Conservation (phyloP, 2,888 invertebrate genomes). For the Ariolimax columbianus region DNA sequence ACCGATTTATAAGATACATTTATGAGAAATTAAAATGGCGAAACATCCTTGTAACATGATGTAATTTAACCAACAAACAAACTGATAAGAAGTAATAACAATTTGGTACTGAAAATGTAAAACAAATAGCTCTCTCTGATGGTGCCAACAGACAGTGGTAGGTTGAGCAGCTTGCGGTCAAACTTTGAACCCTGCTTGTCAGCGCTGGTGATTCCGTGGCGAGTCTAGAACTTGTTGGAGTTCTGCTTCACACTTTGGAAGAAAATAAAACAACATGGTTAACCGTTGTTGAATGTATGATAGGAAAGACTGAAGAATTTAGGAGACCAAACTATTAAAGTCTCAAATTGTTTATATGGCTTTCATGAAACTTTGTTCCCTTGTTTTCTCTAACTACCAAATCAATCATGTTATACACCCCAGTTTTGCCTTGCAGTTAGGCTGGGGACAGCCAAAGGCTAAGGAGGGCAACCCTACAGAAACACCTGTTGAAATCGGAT, state of each 20-base stretch:
- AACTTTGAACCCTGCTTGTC: not conserved
- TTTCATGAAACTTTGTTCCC: no score
- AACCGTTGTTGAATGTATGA: not conserved
- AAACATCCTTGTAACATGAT: not conserved
- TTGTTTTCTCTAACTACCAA: no score
- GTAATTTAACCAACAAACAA: not conserved
- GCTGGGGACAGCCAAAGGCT: no score
- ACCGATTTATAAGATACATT: not conserved
- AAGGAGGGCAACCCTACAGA: no score
- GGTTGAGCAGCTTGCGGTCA: not conserved
- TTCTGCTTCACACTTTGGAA: constrained; percentile 46
- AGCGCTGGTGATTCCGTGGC: not conserved
- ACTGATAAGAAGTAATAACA: constrained; percentile 14
- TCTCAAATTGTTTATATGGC: no score
- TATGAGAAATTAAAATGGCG: not conserved
- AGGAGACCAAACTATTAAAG: no score
- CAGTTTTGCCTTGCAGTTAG: no score
- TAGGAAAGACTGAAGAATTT: no score
- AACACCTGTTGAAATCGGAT: no score
- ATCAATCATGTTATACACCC: no score
- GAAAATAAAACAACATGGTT: not conserved
- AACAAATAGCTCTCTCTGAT: not conserved
- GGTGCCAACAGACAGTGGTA: not conserved
- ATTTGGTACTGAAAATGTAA: constrained; percentile 6
- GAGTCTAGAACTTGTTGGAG: constrained; percentile 46